These are phyloP conservation scores for Stenchaetothrips biformis DNA, from an alignment of 2,888 invertebrate genomes.

Conservation along the genomic window DNA sequence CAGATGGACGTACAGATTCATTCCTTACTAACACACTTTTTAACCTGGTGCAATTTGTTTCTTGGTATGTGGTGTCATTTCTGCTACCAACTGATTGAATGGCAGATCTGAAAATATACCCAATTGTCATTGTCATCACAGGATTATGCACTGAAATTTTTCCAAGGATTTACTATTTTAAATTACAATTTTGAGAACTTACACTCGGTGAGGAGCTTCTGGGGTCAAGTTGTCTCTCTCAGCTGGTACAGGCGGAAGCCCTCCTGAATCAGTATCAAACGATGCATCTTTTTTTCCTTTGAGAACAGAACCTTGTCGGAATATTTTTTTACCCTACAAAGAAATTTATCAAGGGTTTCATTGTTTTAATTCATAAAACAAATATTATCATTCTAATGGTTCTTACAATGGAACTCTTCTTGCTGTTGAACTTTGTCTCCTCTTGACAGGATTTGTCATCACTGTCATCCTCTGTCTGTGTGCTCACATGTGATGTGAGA, in stretches of 20 bases:
- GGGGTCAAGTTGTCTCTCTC: background rate
- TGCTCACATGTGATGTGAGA: no score
- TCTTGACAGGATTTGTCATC: no score
- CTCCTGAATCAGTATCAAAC: no score
- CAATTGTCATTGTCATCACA: background rate
- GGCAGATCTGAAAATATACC: background rate
- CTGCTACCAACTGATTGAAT: background rate
- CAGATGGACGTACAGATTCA: background rate
- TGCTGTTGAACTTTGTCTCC: no score
- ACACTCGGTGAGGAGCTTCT: background rate
- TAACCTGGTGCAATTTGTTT: background rate
- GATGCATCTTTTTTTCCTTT: no score
- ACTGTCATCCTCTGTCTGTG: no score
- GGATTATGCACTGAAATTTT: background rate
- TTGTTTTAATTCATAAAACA: no score
- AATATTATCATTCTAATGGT: no score
- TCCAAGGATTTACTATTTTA: background rate
- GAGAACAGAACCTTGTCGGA: no score
- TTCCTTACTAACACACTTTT: background rate
- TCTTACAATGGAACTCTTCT: no score
- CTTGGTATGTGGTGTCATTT: background rate
- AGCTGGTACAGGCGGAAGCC: background rate
- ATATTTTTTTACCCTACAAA: no score
- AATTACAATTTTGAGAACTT: background rate
- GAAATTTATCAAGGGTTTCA: no score